A percentile compares a stretch with the other conserved stretches of the same genome.
These are phyloP conservation scores for Gopherus flavomarginatus DNA, from an alignment of 2,113 vertebrate genomes.

Conservation along the genomic window DNA sequence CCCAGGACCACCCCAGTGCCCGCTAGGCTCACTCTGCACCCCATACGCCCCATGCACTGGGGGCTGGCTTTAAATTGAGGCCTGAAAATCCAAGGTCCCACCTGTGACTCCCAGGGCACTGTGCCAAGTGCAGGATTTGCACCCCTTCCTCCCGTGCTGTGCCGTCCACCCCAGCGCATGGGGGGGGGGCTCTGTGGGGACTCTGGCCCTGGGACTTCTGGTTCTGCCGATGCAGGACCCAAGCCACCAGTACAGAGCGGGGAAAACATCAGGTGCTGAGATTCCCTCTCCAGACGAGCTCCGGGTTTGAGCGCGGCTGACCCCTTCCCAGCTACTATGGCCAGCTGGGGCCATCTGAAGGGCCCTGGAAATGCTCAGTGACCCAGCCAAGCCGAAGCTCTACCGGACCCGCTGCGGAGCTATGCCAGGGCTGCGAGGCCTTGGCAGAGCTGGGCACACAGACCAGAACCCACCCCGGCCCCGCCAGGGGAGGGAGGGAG, in stretches of 20 bases:
- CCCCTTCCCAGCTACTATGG: not conserved
- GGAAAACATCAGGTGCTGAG: not conserved
- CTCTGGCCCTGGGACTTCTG: not conserved
- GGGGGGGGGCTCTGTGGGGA: no score
- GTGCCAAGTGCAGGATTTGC: no score
- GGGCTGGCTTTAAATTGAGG: not conserved
- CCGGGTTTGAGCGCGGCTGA: not conserved
- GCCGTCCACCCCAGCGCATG: not conserved
- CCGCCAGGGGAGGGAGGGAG: not conserved
- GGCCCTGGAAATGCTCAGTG: not conserved
- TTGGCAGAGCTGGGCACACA: no score
- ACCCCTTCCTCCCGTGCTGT: not conserved
- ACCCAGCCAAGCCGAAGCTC: not conserved
- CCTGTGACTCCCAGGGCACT: not conserved
- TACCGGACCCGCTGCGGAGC: no score
- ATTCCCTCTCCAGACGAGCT: not conserved
- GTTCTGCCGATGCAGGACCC: not conserved
- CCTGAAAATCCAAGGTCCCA: not conserved
- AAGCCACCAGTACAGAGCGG: rapidly evolving
- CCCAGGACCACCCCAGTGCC: not conserved
- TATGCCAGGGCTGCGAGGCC: not conserved
- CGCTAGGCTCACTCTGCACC: not conserved
- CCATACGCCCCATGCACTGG: not conserved
- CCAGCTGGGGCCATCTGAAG: not conserved
- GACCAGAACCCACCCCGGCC: not conserved